A percentile compares a stretch with the other conserved stretches of the same genome.
Conservation (phyloP, 2,113 vertebrate species). For the Anser brachyrhynchus region DNA sequence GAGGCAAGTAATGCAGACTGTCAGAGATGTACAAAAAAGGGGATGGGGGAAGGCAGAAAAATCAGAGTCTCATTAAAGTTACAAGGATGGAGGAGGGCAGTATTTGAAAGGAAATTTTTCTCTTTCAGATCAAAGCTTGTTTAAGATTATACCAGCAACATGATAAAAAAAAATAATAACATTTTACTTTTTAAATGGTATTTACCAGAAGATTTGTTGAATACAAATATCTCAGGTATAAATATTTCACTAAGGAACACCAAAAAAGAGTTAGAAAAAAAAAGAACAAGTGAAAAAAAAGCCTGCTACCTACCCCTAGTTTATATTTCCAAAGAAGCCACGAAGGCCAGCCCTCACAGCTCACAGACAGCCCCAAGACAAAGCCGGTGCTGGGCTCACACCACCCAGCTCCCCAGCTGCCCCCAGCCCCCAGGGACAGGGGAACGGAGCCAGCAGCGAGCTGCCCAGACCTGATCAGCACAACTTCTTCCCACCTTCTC, state of each 20-base stretch:
- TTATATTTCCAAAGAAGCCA: neutral
- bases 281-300: too few relatives aligned
- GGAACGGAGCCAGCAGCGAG: rapidly evolving
- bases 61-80: neutral
- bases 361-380: neutral
- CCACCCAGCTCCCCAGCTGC: too few relatives aligned
- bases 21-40: neutral
- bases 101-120: neutral
- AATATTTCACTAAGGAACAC: neutral
- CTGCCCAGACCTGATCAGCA: neutral
- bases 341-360: neutral
- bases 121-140: neutral
- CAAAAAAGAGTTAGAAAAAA: too few relatives aligned
- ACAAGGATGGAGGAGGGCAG: neutral
- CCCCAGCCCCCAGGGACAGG: neutral
- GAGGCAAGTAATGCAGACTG: neutral
- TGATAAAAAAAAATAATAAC: rapidly evolving
- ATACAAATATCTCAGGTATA: neutral
- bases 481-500: neutral
- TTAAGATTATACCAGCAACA: neutral
- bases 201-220: neutral
- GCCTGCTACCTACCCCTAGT: neutral
- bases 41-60: neutral
- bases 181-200: neutral
- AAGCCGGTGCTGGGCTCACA: rapidly evolving